Evolutionary conservation across 2,888 invertebrate species (phyloP), one percentile per base, ranked within the genome.

Genomic region (Aphrophora alni): DNA sequence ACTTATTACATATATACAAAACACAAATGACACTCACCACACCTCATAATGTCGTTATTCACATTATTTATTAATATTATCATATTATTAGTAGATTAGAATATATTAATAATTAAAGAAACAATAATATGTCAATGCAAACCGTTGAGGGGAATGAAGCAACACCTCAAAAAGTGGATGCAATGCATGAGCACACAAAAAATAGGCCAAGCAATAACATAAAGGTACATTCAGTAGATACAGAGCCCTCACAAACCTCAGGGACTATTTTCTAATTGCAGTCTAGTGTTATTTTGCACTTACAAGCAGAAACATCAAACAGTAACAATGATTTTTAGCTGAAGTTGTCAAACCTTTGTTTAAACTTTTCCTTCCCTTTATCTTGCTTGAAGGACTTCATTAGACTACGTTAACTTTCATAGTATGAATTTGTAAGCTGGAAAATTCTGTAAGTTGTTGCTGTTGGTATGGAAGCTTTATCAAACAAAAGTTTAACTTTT

Each of bases 391-490:
- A 74, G 33, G 69, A 75, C 68, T 79, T 79, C 51, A 44, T 59
- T 8, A 75, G 75, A 17, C 68, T 74, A 51, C 26, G 33, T 51
- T 78, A 78, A 38, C 44, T 74, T 44, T 79, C 74, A 79, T 79
- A 38, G 69, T 68, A 79, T 21, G 74, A 51, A 59, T 69, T 59
- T 51, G 75, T 75, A 7, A 79, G 2, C 69, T 75, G 75, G 28
- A 69, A 33, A 75, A 75, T 26, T 68, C 51, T 75, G 27, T 70
- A 38, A 75, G 17, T 12, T 14, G 71, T 70, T 38, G 75, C 75
- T 27, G 80, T 80, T 44, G 79, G 75, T 33, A 75, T 75, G 17
- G 75, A 80, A 24, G 70, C 69, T 80, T 80, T 80, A 10, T 78
- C 33, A 51, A 27, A 78, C 27, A 78, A 38, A 38, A 51, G 12